Conservation (phyloP, 2,113 vertebrate genomes). For the Elachura formosa region DNA sequence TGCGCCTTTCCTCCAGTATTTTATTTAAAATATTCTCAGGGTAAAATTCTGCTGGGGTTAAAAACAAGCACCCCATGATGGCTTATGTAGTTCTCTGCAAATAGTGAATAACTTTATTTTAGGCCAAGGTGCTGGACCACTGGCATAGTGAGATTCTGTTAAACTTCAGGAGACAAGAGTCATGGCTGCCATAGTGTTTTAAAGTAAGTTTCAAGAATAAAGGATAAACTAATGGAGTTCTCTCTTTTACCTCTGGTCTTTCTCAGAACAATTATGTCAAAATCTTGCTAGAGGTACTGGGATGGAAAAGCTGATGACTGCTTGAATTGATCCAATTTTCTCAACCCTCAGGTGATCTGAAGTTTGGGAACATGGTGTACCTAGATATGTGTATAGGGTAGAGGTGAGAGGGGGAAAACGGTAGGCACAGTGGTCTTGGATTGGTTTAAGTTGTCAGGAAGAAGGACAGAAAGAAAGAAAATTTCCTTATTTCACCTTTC, state of each 20-base stretch:
- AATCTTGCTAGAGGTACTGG: slow-evolving; percentile 50
- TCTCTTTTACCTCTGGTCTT: slow-evolving; percentile 74
- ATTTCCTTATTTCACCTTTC: background rate
- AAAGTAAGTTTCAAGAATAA: background rate
- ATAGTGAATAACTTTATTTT: background rate
- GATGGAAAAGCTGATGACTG: slow-evolving; percentile 47
- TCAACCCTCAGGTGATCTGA: slow-evolving; percentile 56
- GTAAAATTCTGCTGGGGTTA: background rate
- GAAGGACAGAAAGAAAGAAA: background rate
- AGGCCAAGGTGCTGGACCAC: background rate
- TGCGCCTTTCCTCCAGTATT: background rate
- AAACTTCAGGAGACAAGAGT: background rate
- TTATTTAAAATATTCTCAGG: background rate
- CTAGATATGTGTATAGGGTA: slow-evolving; percentile 77
- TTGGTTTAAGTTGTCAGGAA: slow-evolving; percentile 39
- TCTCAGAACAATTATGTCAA: slow-evolving; percentile 54
- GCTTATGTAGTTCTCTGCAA: background rate
- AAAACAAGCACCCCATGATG: background rate
- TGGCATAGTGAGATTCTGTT: background rate
- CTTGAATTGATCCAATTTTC: slow-evolving; percentile 41
- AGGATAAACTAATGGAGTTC: background rate
- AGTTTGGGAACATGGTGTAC: slow-evolving; percentile 73
- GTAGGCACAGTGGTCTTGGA: slow-evolving; percentile 55
- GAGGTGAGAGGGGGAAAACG: slow-evolving; percentile 67
- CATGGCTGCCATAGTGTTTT: background rate